Evolutionary conservation across 2,888 invertebrate genomes (phyloP), one percentile per base, ranked within the genome.

Genomic region (Amaurobius ferox): DNA sequence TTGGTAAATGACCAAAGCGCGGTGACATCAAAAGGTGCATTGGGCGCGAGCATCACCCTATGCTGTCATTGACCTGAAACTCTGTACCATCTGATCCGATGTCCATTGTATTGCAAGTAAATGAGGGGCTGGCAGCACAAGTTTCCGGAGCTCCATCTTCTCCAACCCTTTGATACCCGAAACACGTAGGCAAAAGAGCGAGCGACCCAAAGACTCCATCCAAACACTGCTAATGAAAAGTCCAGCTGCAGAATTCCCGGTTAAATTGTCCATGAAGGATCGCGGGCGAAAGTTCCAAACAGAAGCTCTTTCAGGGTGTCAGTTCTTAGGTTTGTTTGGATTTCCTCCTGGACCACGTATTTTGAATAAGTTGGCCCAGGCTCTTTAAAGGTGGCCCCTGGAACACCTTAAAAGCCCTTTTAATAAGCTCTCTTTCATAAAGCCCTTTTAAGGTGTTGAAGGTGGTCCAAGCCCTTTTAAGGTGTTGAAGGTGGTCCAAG

Each of bases 251-350:
- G 78, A 78, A 70, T 70, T 78, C 70, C 62, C 13, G 70, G 78
- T 79, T 79, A 79, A 79, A 79, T 79, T 79, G 62, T 62, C 62
- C 78, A 79, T 79, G 78, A 48, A 73, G 72, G 26, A 23, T 23
- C 11, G 35, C 71, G 70, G 62, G 62, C 55, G 26, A 23, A 19
- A 11, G 35, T 11, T 48, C 55, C 6, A 62, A 66, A 29, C 76
- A 66, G 66, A 66, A 66, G 32, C 66, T n/a, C 11, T 5, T 44
- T 7, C n/a, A 9, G 44, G 2, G n/a, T 16, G n/a, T 2, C 44
- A 44, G 16, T 44, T 16, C n/a, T 44, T 11, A 16, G 44, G 9
- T 44, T 44, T 44, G 9, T 16, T 16, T 44, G 2, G 13, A 44
- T 16, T 5, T 5, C n/a, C 35, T 35, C 35, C n/a, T n/a, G n/a